Base-by-base conservation (phyloP, 2,888 invertebrate genomes). In the Parnassius smintheus region DNA sequence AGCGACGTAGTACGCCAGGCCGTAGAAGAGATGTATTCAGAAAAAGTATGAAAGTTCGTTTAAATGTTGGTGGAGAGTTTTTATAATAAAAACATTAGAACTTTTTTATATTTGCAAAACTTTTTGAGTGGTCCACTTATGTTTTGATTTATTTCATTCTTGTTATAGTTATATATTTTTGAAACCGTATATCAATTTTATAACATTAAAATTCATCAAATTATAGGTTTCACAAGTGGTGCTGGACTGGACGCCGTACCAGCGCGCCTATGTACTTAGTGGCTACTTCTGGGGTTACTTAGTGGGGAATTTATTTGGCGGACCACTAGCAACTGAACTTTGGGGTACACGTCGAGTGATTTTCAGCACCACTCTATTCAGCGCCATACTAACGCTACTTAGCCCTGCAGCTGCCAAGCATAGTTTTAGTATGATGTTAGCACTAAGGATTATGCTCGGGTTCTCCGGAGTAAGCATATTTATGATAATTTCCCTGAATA, bases 271-370 rank as follows among this genome's bases (percentile, higher is more conserved):
- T 11, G 83, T 94, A 2, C 70, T 94, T 49, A 92, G 93, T 1
- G 86, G 92, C 2, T 94, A 92, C 70, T 94, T 93, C 69, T 93
- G 93, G 90, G 94, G 94, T 4, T 93, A 93, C 70, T 83, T 92
- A 59, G 68, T 92, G 1, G 91, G 92, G 10, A 92, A 91, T 4
- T 74, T 93, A 59, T 91, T 92, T 0, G 93, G 85, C 2, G 93
- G 93, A 7, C 82, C 89, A 18, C 51, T 93, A 44, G 92, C 93
- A 0, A 60, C 48, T 55, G 93, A 93, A 74, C 78, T 83, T 67
- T 87, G 93, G 59, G 93, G 93, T 0, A 80, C 88, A 0, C 83
- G 88, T 2, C 77, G 81, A 57, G 86, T 92, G 2, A 83, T 92
- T 0, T 88, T 91, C 0, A 79, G 85, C 41, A 82, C 85, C 8